Conservation (phyloP, 2,113 vertebrate species). For the Vidua macroura region DNA sequence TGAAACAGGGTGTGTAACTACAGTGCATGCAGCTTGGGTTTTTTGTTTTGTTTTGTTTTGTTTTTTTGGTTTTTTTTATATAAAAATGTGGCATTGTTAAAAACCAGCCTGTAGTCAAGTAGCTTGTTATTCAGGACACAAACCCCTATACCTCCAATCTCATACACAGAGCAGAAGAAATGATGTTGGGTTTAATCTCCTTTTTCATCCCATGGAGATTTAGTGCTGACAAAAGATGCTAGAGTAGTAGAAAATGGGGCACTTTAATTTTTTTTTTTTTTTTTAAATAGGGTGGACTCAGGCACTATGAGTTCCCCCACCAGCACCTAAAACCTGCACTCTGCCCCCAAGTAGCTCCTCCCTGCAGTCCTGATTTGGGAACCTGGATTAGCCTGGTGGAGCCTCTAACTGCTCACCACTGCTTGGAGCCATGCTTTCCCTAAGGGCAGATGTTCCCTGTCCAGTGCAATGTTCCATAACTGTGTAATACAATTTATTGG, state of each 20-base stretch:
- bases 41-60: too few species aligned
- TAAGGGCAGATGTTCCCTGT: neutral
- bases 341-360: neutral
- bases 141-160: neutral
- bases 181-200: neutral
- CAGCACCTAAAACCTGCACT: neutral
- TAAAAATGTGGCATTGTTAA: conserved; percentile 22
- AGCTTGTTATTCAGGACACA: neutral
- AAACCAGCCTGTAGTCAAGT: neutral
- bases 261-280: too few species aligned
- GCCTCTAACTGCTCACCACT: neutral
- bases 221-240: neutral
- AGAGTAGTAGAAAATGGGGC: neutral
- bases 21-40: neutral
- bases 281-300: neutral
- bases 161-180: neutral
- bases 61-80: neutral
- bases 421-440: neutral
- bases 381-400: neutral
- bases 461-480: neutral
- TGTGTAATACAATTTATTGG: neutral
- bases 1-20: neutral
- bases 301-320: neutral
- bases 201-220: neutral
- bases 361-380: neutral